A percentile compares a stretch with the other conserved stretches of the same genome.
These are phyloP conservation scores for Zophobas atratus DNA, from an alignment of 1,140 invertebrate species.

Conservation along the genomic window DNA sequence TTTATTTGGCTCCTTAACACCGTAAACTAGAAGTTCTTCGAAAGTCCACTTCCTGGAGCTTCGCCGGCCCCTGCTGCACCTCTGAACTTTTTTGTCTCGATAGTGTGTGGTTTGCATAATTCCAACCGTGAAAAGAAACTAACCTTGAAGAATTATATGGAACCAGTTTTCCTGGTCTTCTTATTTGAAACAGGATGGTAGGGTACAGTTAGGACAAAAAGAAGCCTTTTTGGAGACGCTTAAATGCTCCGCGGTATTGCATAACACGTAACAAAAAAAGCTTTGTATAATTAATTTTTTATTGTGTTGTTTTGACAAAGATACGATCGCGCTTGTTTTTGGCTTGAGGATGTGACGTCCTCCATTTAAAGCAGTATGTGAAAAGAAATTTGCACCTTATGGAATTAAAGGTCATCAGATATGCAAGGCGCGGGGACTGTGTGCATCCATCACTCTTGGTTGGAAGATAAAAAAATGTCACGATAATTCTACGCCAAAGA, in stretches of 20 bases:
- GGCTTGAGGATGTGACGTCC: constrained; percentile 4
- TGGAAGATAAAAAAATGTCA: no score
- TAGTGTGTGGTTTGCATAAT: constrained; percentile 34
- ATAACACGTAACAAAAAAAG: constrained; percentile 23
- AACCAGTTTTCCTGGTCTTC: constrained; percentile 27
- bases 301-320: constrained; percentile 26
- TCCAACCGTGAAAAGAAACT: constrained; percentile 30
- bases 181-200: constrained; percentile 29
- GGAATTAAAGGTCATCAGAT: no score
- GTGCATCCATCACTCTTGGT: no score
- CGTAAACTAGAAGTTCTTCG: no score
- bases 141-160: constrained; percentile 37
- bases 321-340: constrained; percentile 14
- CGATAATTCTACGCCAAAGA: no score
- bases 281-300: constrained; percentile 21
- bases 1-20: no score
- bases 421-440: no score
- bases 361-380: no score
- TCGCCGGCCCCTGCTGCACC: no score
- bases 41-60: no score
- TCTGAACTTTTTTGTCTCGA: constrained; percentile 6
- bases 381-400: no score
- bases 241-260: neutral
- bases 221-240: constrained; percentile 29
- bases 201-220: constrained; percentile 22